Conservation (phyloP, 2,888 invertebrate species). For the Baccha elongata region DNA sequence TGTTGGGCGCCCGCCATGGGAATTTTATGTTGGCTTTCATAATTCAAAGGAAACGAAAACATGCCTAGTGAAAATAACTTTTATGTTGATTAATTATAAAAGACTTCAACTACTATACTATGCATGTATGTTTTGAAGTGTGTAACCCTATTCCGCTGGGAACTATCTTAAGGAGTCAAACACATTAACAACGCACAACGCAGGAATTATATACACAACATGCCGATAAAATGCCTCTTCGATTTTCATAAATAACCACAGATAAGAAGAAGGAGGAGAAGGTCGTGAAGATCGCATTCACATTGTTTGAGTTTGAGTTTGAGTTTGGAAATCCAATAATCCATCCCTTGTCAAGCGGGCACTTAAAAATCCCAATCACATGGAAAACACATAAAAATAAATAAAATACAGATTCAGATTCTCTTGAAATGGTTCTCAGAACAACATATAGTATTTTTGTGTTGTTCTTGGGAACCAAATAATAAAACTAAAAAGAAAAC, state of each 20-base stretch:
- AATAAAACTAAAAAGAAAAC: conserved; percentile 14
- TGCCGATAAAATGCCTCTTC: conserved; percentile 41
- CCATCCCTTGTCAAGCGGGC: conserved; percentile 65
- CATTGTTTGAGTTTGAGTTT: conserved; percentile 15
- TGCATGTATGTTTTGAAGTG: not conserved
- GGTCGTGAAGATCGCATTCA: conserved; percentile 23
- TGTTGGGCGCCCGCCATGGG: conserved; percentile 44
- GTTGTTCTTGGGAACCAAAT: conserved; percentile 62
- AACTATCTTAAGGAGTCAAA: conserved; percentile 7
- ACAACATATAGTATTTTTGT: conserved; percentile 32
- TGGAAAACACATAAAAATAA: conserved; percentile 59
- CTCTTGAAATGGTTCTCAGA: conserved; percentile 48
- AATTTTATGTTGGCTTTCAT: conserved; percentile 33
- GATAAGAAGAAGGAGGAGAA: conserved; percentile 30
- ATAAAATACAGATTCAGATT: conserved; percentile 49
- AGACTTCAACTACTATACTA: conserved; percentile 23
- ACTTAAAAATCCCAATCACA: conserved; percentile 70
- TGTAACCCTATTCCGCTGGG: conserved; percentile 4
- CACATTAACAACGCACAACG: not conserved
- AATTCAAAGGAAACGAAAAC: conserved; percentile 30
- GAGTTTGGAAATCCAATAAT: conserved; percentile 31
- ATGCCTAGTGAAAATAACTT: conserved; percentile 60
- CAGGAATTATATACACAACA: not conserved
- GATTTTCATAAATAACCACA: conserved; percentile 52
- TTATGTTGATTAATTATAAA: conserved; percentile 60